Base-by-base conservation (phyloP, 2,888 invertebrate species). In the Ichneumon xanthorius region DNA sequence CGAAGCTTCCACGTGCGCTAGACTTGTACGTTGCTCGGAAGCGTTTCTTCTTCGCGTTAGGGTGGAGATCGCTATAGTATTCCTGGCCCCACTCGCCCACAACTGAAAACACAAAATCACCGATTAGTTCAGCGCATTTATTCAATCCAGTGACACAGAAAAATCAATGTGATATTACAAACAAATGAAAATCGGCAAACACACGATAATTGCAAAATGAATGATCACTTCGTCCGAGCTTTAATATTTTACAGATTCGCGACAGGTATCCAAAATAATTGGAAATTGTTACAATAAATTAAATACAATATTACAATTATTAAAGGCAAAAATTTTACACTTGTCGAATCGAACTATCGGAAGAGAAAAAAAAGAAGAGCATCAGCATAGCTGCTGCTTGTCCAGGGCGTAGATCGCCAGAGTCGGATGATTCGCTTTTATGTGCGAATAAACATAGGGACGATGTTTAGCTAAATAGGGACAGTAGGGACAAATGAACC, bases 401-500 rank as follows among this genome's bases (percentile, higher is more conserved):
- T 75, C 76, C 19, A 76, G 76, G 45, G 76, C 53, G 37, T 65
- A 76, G n/a, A 76, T 65, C n/a, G 37, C 63, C 37, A 22, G 45
- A 19, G 45, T 50, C 6, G 76, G 76, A 65, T 76, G 65, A 50
- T 19, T n/a, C 33, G 50, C 50, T 19, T 61, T 76, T n/a, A 65
- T 76, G 65, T 76, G 65, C 33, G 63, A 65, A 50, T 76, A 76
- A 65, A 76, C 76, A 30, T 76, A 63, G 33, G 65, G 48, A 19
- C 63, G 30, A 2, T 65, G 76, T 63, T 76, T 76, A 19, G 50
- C 63, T 53, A 76, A 50, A 50, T 30, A 75, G 30, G 19, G 22
- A 65, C 94, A 95, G 75, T 94, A 92, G 73, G 93, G 94, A 85
- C 94, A 95, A 87, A 92, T 91, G 86, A 94, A 94, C 71, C 94